Evolutionary conservation across 2,113 vertebrate genomes (phyloP).

Genomic region (Brachionichthys hirsutus): DNA sequence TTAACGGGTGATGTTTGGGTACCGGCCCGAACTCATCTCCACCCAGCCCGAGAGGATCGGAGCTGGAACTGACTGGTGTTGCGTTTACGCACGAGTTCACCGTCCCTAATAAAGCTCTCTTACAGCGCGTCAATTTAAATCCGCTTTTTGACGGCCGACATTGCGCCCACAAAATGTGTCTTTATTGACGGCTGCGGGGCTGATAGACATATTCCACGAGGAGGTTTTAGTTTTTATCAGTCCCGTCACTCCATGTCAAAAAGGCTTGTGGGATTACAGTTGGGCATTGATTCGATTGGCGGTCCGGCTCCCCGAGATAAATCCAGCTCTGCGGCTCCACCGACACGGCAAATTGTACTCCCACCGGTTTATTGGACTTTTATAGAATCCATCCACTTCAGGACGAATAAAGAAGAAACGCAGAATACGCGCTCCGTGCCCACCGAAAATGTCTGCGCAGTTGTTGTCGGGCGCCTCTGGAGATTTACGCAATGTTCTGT

Average conservation of each 20-base stretch:
- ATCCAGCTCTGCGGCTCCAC: slow-evolving; percentile 64
- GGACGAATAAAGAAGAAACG: slow-evolving; percentile 31
- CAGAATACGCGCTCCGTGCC: slow-evolving; percentile 36
- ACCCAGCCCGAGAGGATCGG: slow-evolving; percentile 1
- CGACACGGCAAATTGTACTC: slow-evolving; percentile 65
- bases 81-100: no score
- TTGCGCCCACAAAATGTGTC: slow-evolving; percentile 41
- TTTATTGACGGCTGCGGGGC: slow-evolving; percentile 56
- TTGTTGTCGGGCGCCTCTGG: slow-evolving; percentile 10
- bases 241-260: slow-evolving; percentile 54
- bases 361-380: slow-evolving; percentile 56
- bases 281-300: slow-evolving; percentile 26
- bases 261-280: slow-evolving; percentile 44
- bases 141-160: slow-evolving; percentile 47
- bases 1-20: not conserved
- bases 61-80: not conserved
- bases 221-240: slow-evolving; percentile 35
- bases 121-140: slow-evolving; percentile 23
- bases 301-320: slow-evolving; percentile 59
- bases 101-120: not conserved
- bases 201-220: slow-evolving; percentile 51
- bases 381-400: slow-evolving; percentile 61
- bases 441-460: slow-evolving; percentile 14
- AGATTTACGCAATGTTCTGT: slow-evolving; percentile 57
- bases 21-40: not conserved